Base-by-base conservation (phyloP, 2,888 invertebrate genomes). In the Onthophagus sagittarius region DNA sequence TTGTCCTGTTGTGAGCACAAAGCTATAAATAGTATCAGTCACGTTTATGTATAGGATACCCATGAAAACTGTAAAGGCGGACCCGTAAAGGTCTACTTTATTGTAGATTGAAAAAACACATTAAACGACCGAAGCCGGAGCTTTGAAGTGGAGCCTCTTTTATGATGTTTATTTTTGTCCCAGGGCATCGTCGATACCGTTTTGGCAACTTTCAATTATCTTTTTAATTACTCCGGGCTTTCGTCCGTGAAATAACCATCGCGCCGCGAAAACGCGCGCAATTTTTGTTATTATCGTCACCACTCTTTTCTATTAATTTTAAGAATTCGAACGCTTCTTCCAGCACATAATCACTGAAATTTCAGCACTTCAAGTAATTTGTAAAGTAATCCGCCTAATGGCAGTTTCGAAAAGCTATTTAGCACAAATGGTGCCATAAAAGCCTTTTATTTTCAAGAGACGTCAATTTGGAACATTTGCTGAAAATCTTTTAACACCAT, bases 91-190 rank as follows among this genome's bases (percentile, higher is more conserved):
- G 67, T 23, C n/a, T 31, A 67, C 67, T 15, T 67, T 67, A 67
- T 67, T 67, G 67, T 23, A 23, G 67, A 67, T 67, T 67, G 67
- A 32, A 67, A 67, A 67, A 15, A 67, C 67, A 67, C n/a, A 67
- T 67, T 67, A 67, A 67, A 67, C 23, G 67, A 67, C 31, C 67
- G 32, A 23, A n/a, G 67, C 67, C 39, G 39, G 23, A 23, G 39
- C 67, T 67, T 67, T 67, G 67, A 67, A 67, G 67, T 67, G 67
- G 31, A 23, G 23, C 67, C 67, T n/a, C 31, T 32, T 32, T 67
- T 32, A 32, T 32, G 67, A n/a, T 32, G 67, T 67, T 67, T 67
- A 67, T 67, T 67, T 67, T 67, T 23, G 67, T 67, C 23, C 32
- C 15, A 23, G 31, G 67, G 23, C 67, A 67, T 32, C 67, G 39